Evolutionary conservation across 2,888 invertebrate species (phyloP), one percentile per base, ranked within the genome.

Genomic region (Sceliomorpha sp.): DNA sequence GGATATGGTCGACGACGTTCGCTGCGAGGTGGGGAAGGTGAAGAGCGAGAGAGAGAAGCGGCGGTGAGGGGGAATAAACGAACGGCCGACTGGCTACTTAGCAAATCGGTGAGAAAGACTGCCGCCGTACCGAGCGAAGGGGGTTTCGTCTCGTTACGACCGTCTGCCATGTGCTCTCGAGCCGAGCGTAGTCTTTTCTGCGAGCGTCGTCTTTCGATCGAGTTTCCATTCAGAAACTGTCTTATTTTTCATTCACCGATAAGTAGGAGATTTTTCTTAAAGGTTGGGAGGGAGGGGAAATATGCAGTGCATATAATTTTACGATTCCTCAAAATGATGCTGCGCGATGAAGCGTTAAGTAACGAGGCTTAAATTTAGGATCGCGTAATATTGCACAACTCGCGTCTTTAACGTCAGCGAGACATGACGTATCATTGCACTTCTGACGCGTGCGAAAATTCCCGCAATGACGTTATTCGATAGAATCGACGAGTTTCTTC

Each of bases 131-230:
- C 44, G 10, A 13, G 55, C 29, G 44, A 34, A 32, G 45, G 45
- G 36, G 44, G 55, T 53, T 56, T 64, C 58, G 70, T 76, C 72
- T 77, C 72, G 74, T 76, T 76, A 56, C 73, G 50, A 70, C 39
- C 39, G 6, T 47, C 31, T 31, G 48, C 58, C 58, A 58, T 47
- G 58, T 58, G 58, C 48, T 47, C 47, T 8, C 9, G 14, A 13
- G 17, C n/a, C 15, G 2, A 9, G 2, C 31, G n/a, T 2, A 9
- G 2, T 31, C 20, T 39, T 13, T 26, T 7, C 32, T 15, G 1
- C 17, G 34, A 36, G 3, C 13, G n/a, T n/a, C 2, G 12, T 26
- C 14, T n/a, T n/a, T n/a, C n/a, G n/a, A n/a, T n/a, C n/a, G n/a
- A n/a, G n/a, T n/a, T n/a, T n/a, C n/a, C n/a, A n/a, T n/a, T n/a